A percentile compares a stretch with the other conserved stretches of the same genome.
phyloP scores from a whole-genome alignment of 2,797 vertebrate genomes.

The Thalassophryne amazonica region DNA sequence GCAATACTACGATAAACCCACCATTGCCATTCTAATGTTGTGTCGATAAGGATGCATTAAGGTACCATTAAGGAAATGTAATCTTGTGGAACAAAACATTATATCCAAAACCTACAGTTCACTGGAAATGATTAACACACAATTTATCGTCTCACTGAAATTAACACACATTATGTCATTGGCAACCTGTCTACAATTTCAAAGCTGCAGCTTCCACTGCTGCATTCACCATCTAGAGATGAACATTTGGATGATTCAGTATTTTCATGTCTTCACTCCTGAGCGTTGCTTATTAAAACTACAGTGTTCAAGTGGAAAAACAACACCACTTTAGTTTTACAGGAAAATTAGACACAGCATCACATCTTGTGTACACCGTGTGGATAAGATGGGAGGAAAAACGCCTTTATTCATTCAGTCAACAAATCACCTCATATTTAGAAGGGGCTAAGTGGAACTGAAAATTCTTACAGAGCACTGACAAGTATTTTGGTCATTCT shows the following conservation, averaged over 20 bases:
- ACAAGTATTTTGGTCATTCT: no score
- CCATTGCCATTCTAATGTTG: conserved; percentile 15
- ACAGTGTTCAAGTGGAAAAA: neutral
- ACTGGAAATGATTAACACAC: conserved; percentile 27
- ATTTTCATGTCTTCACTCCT: neutral
- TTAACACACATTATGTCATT: conserved; percentile 18
- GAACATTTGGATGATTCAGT: neutral
- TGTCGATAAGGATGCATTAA: conserved; percentile 18
- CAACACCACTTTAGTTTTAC: neutral
- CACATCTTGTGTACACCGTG: neutral
- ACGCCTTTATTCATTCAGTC: neutral
- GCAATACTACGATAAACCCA: neutral
- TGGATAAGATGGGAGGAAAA: neutral
- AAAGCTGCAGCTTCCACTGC: neutral
- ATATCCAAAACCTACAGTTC: conserved; percentile 16
- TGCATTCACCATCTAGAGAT: neutral
- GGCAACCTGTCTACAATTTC: conserved; percentile 8
- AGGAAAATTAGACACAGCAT: neutral
- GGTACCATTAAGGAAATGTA: conserved; percentile 29
- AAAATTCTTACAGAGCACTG: neutral
- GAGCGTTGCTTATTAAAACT: neutral
- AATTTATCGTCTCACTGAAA: conserved; percentile 17
- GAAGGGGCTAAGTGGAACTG: neutral
- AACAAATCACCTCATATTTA: neutral
- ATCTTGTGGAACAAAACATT: conserved; percentile 41